phyloP scores from a whole-genome alignment of 1,140 invertebrate genomes.

The Panagrolaimus sp. region DNA sequence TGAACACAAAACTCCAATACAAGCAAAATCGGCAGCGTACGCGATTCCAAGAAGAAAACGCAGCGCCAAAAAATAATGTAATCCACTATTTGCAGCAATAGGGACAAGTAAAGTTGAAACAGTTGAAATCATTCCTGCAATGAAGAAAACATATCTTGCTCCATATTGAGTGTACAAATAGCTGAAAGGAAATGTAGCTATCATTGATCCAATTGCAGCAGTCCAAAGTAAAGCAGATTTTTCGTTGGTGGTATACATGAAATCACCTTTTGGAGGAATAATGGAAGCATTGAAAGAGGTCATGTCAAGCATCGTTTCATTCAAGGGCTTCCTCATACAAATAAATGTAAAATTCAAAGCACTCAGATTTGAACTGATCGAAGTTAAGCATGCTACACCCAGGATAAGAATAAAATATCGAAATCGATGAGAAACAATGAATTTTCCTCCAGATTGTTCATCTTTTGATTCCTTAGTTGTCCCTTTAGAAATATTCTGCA shows the following conservation, averaged over 20 bases:
- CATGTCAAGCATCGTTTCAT: background rate
- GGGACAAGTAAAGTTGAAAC: slow-evolving; percentile 31
- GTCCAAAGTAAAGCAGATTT: slow-evolving; percentile 24
- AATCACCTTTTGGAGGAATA: background rate
- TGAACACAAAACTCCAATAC: slow-evolving; percentile 23
- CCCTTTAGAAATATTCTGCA: no score
- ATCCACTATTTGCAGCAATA: slow-evolving; percentile 23
- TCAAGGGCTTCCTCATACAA: no score
- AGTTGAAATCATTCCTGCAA: slow-evolving; percentile 26
- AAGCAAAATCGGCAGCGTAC: slow-evolving; percentile 31
- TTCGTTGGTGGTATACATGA: slow-evolving; percentile 25
- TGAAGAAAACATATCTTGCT: slow-evolving; percentile 32
- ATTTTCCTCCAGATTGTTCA: no score
- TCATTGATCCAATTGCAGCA: slow-evolving; percentile 25
- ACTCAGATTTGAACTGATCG: slow-evolving; percentile 26
- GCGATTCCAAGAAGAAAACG: slow-evolving; percentile 24
- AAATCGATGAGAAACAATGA: background rate
- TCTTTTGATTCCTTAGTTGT: no score
- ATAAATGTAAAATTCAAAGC: slow-evolving; percentile 30
- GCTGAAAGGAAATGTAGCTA: slow-evolving; percentile 35
- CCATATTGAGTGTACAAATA: slow-evolving; percentile 34
- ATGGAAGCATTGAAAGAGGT: background rate
- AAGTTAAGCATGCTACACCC: slow-evolving; percentile 5
- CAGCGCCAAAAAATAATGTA: slow-evolving; percentile 18
- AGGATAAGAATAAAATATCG: slow-evolving; percentile 18